phyloP scores from a whole-genome alignment of 2,113 vertebrate genomes.

The Myiozetetes cayanensis region DNA sequence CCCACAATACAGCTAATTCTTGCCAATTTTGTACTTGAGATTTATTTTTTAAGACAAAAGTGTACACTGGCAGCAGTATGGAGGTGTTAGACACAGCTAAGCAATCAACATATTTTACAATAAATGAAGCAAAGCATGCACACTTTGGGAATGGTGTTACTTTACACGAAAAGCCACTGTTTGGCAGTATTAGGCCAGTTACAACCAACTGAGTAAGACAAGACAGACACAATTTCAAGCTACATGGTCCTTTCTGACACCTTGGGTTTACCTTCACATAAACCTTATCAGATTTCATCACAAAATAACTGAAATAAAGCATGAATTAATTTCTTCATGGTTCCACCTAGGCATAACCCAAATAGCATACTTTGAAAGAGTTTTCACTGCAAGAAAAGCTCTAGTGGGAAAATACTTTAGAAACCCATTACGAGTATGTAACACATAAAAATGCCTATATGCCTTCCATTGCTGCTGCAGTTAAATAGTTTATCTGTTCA shows the following conservation, averaged over 20 bases:
- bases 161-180: slow-evolving; percentile 71
- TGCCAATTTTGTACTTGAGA: slow-evolving; percentile 63
- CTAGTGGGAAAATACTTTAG: not conserved
- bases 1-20: slow-evolving; percentile 58
- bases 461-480: not conserved
- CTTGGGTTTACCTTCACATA: slow-evolving; percentile 61
- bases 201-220: slow-evolving; percentile 60
- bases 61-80: slow-evolving; percentile 61
- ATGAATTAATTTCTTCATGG: slow-evolving; percentile 57
- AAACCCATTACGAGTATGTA: not conserved
- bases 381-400: not conserved
- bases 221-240: slow-evolving; percentile 68
- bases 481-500: not conserved
- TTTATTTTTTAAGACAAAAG: slow-evolving; percentile 55
- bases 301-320: slow-evolving; percentile 69
- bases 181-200: slow-evolving; percentile 56
- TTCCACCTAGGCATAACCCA: slow-evolving; percentile 32
- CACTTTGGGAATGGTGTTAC: slow-evolving; percentile 53
- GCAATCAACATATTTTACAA: slow-evolving; percentile 68
- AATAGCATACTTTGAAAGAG: slow-evolving; percentile 25
- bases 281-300: slow-evolving; percentile 68
- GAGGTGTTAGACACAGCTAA: slow-evolving; percentile 71
- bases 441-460: not conserved
- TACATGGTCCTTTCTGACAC: slow-evolving; percentile 60
- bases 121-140: slow-evolving; percentile 74